Base-by-base conservation (phyloP, 2,888 invertebrate species). In the Acanthosepion esculentum region DNA sequence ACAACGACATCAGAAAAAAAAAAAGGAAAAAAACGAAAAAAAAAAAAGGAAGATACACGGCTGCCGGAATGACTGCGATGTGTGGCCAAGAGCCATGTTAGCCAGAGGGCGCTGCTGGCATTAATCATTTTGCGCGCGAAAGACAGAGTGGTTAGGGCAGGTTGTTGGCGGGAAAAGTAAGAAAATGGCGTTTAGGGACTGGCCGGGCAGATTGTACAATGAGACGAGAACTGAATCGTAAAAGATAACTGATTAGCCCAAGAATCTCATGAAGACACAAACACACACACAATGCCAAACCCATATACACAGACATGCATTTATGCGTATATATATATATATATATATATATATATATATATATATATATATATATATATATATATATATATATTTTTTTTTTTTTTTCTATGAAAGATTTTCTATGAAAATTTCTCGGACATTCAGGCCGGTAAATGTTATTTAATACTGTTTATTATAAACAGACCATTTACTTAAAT, bases 41-140 rank as follows among this genome's bases (percentile, higher is more conserved):
- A 15, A 12, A 12, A 78, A n/a, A 7, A 10, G 12, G 3, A 78
- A 78, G 78, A 78, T 78, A n/a, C n/a, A 78, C n/a, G 18, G n/a
- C 33, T 78, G n/a, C 78, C n/a, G 78, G 78, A 78, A 33, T 7
- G n/a, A 78, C n/a, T 78, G 78, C 78, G 78, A 78, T 78, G n/a
- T 78, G n/a, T 78, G 78, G 78, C 78, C 78, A 33, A 78, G 78
- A 78, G 78, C 78, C 78, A 78, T 78, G n/a, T 78, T 78, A n/a
- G 78, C n/a, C 78, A 78, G 78, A n/a, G n/a, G 78, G 78, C 78
- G 78, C 78, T 33, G 12, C n/a, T 78, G 78, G 78, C 78, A 78
- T 78, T 78, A 78, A 78, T 78, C 78, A 78, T 78, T 78, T 78
- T n/a, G 78, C 78, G n/a, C 78, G 78, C n/a, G n/a, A 78, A 78